Base-by-base conservation (phyloP, 2,797 vertebrate species). In the Lindbergichthys nudifrons region DNA sequence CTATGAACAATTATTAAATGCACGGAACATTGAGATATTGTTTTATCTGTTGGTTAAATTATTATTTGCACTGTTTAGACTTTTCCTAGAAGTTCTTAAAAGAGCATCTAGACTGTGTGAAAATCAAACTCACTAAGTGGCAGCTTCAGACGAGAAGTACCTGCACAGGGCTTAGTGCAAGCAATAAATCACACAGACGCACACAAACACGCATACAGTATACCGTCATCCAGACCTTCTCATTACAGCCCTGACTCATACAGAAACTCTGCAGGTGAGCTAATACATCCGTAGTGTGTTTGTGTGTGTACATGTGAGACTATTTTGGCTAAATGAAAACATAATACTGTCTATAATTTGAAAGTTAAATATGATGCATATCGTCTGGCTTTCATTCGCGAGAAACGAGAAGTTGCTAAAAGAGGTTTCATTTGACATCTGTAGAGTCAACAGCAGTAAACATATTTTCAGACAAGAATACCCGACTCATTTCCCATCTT, bases 201-300 rank as follows among this genome's bases (percentile, higher is more conserved):
- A 51, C 47, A 47, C 45, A 43, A 4, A 36, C 14, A 53, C 16
- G 51, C 26, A 26, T 46, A 53, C 62, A 57, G 26, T 26, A 36
- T 45, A 60, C 36, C 66, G 39, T 71, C 46, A 74, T 32, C 26
- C 60, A 75, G 48, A 72, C 81, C 80, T 79, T 71, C 46, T 92
- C 70, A 86, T 91, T 91, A 89, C 67, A 53, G 46, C 23, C 41
- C 48, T 88, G 89, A 91, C 76, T 93, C 88, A 90, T 36, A 77
- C 69, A 83, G 83, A 88, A 78, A 81, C 84, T 61, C 21, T 47
- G 46, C 67, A 54, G 70, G 41, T 91, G 87, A 92, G 68, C 75
- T 52, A 32, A 73, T 23, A 15, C 53, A 32, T 73, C 71, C 16
- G 3, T 39, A 43, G 43, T 36, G n/a, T 43, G 18, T 69, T 42